Percentiles rank a stretch among this genome's conserved stretches.
Evolutionary conservation across 1,140 invertebrate genomes (phyloP).

Genomic region (Zaprionus gabonicus): DNA sequence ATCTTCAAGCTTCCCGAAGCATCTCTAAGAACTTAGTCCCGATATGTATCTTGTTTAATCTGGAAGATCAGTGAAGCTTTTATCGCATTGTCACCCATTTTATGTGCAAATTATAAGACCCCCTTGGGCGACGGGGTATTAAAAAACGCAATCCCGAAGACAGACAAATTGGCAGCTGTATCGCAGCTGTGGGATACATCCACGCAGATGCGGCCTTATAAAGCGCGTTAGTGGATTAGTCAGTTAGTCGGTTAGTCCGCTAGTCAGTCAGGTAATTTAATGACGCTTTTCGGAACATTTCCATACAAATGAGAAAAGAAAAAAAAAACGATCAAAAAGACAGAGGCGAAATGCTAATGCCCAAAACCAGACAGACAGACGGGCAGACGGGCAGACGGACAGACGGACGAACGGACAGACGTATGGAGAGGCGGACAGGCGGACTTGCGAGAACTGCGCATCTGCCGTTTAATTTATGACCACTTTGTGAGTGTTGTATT

Average conservation of each 20-base stretch:
- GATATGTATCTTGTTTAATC: background rate
- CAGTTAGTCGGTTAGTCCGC: conserved; percentile 17
- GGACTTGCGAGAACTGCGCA: conserved; percentile 44
- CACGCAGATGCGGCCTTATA: conserved; percentile 40
- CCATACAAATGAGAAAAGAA: conserved; percentile 33
- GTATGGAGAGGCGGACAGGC: background rate
- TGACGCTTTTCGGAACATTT: conserved; percentile 45
- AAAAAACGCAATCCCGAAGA: conserved; percentile 3
- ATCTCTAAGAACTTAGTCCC: no score
- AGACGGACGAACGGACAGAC: background rate
- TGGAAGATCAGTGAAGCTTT: background rate
- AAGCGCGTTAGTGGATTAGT: conserved; percentile 27
- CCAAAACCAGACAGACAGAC: conserved; percentile 12
- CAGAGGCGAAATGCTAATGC: conserved; percentile 54
- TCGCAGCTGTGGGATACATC: conserved; percentile 23
- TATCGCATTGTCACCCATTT: background rate
- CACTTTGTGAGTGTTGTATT: conserved; percentile 32
- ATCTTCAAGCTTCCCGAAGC: no score
- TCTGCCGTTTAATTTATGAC: conserved; percentile 58
- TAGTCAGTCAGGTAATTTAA: conserved; percentile 30
- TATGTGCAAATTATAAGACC: background rate
- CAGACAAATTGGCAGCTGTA: conserved; percentile 30
- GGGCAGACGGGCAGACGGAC: background rate
- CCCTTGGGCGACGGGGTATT: background rate
- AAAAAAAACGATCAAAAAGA: conserved; percentile 4